Conservation (phyloP, 2,797 vertebrate genomes). For the Pogoniulus pusillus region DNA sequence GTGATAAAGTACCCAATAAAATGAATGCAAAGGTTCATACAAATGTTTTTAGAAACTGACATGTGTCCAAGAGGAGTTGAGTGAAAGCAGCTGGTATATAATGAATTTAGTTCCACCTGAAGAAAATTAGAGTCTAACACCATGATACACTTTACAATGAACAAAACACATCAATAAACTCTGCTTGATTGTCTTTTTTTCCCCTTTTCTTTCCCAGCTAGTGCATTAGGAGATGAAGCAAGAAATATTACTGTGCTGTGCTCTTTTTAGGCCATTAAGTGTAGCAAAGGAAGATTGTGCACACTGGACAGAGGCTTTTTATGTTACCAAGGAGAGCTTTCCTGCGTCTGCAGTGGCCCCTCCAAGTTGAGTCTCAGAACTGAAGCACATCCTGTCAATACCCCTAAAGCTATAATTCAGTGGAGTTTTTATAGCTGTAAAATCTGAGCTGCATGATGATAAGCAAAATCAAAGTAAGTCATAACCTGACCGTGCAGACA, state of each 20-base stretch:
- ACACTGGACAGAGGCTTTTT: background rate
- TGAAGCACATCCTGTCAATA: constrained; percentile 18
- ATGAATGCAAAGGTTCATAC: background rate
- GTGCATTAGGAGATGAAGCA: background rate
- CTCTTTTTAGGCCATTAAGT: background rate
- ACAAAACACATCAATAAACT: background rate
- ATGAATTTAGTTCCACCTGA: background rate
- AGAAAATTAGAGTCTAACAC: background rate
- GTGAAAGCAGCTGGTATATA: background rate
- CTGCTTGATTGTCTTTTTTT: background rate
- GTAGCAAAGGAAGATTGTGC: background rate
- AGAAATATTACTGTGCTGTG: background rate
- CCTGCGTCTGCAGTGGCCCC: background rate
- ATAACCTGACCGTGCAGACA: background rate
- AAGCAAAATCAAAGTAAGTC: constrained; percentile 30
- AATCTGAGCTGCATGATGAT: constrained; percentile 49
- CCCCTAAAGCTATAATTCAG: constrained; percentile 20
- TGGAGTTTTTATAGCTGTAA: constrained; percentile 27
- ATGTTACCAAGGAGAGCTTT: background rate
- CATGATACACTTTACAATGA: background rate
- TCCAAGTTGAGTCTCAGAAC: constrained; percentile 11
- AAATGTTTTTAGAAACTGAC: background rate
- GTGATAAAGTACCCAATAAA: background rate
- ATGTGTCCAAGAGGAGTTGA: background rate
- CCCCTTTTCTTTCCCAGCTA: background rate